Evolutionary conservation across 2,113 vertebrate genomes (phyloP).

Genomic region (Siphamia tubifer): DNA sequence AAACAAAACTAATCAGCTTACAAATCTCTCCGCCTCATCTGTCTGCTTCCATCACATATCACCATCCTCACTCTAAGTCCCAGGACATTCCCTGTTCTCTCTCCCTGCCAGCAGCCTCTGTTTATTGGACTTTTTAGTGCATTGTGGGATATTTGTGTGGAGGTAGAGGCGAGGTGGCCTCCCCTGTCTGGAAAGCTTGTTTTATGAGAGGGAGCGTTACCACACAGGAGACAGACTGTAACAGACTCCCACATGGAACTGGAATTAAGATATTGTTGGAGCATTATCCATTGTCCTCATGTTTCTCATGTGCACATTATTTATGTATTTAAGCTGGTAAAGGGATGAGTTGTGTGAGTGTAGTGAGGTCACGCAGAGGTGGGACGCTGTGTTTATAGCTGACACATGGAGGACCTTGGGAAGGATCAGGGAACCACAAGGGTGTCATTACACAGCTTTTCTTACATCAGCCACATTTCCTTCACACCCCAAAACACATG

Average conservation of each 20-base stretch:
- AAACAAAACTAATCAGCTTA: background rate
- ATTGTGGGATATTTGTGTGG: constrained; percentile 61
- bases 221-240: constrained; percentile 43
- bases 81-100: background rate
- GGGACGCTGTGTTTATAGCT: constrained; percentile 47
- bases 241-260: constrained; percentile 21
- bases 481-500: constrained; percentile 62
- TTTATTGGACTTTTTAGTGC: constrained; percentile 62
- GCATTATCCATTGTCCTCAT: constrained; percentile 10
- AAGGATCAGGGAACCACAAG: constrained; percentile 28
- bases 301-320: constrained; percentile 18
- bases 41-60: constrained; percentile 13
- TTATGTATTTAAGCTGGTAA: constrained; percentile 27
- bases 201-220: constrained; percentile 61
- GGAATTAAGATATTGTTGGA: background rate
- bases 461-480: constrained; percentile 61
- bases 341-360: background rate
- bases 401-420: constrained; percentile 35
- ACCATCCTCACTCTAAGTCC: constrained; percentile 2
- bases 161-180: constrained; percentile 52
- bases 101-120: constrained; percentile 10
- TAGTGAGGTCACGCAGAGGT: constrained; percentile 50
- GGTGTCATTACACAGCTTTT: constrained; percentile 55
- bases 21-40: background rate
- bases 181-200: constrained; percentile 54